Evolutionary conservation across 2,888 invertebrate species (phyloP).

Genomic region (Eristalis pertinax): DNA sequence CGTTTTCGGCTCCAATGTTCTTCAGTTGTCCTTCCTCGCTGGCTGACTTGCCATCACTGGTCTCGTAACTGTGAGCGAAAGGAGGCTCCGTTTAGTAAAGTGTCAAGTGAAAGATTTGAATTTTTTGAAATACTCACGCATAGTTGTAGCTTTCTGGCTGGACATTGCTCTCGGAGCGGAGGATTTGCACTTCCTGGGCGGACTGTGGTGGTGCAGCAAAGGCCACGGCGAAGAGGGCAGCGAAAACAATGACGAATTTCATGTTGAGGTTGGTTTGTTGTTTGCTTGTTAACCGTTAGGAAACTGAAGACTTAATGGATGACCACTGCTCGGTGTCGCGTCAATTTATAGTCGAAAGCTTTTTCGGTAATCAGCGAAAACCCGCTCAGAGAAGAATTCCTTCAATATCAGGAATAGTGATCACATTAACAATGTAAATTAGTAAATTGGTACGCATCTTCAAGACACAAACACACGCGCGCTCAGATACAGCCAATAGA

Average conservation of each 20-base stretch:
- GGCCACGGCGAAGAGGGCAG: neutral
- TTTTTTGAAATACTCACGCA: neutral
- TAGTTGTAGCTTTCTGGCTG: neutral
- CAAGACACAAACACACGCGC: constrained; percentile 17
- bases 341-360: constrained; percentile 62
- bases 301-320: constrained; percentile 71
- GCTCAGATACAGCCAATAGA: neutral
- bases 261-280: neutral
- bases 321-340: constrained; percentile 11
- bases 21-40: neutral
- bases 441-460: constrained; percentile 41
- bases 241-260: neutral
- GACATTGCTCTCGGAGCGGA: neutral
- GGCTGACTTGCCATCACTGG: neutral
- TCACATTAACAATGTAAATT: constrained; percentile 59
- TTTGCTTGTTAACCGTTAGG: constrained; percentile 57
- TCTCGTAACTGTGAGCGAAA: neutral
- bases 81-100: too few relatives aligned
- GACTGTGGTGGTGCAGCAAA: neutral
- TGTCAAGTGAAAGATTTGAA: constrained; percentile 52
- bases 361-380: too few relatives aligned
- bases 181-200: neutral
- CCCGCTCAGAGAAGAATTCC: constrained; percentile 44
- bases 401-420: constrained; percentile 40
- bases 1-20: neutral